A percentile compares a stretch with the other conserved stretches of the same genome.
These are phyloP conservation scores for Sciurus carolinensis DNA, from an alignment of 2,797 vertebrate genomes.

Conservation along the genomic window DNA sequence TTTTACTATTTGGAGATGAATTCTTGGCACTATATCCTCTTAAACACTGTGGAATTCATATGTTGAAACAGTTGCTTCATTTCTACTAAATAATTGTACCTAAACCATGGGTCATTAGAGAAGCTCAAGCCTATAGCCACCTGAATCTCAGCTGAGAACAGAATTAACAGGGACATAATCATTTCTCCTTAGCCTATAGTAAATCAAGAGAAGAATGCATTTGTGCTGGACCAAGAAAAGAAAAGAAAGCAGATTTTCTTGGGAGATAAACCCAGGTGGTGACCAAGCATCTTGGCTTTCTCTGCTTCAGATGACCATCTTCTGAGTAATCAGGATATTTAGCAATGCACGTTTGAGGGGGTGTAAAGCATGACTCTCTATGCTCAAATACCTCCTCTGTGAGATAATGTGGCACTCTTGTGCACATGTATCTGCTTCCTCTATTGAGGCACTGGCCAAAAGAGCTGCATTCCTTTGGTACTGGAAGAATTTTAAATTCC, in stretches of 20 bases:
- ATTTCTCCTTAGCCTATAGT: constrained; percentile 7
- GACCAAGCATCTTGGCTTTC: neutral
- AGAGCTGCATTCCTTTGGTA: neutral
- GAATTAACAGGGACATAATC: neutral
- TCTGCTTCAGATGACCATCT: neutral
- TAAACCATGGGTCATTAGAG: neutral
- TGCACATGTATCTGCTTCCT: neutral
- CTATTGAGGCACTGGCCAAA: neutral
- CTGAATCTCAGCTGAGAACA: constrained; percentile 3
- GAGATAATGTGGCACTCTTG: neutral
- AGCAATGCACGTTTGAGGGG: neutral
- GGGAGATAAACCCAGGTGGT: neutral
- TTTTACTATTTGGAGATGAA: constrained; percentile 46
- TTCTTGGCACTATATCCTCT: constrained; percentile 41
- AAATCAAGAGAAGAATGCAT: neutral
- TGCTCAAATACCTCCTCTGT: constrained; percentile 1
- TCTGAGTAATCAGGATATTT: constrained; percentile 50
- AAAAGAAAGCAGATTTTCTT: constrained; percentile 4
- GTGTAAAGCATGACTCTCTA: neutral
- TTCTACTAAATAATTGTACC: constrained; percentile 63
- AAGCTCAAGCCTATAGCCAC: neutral
- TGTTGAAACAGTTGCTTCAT: constrained; percentile 35
- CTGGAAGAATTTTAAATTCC: neutral
- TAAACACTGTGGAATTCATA: constrained; percentile 53
- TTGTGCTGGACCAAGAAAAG: neutral